These are phyloP conservation scores for Leucosticte australis DNA, from an alignment of 2,113 vertebrate species.

Conservation along the genomic window DNA sequence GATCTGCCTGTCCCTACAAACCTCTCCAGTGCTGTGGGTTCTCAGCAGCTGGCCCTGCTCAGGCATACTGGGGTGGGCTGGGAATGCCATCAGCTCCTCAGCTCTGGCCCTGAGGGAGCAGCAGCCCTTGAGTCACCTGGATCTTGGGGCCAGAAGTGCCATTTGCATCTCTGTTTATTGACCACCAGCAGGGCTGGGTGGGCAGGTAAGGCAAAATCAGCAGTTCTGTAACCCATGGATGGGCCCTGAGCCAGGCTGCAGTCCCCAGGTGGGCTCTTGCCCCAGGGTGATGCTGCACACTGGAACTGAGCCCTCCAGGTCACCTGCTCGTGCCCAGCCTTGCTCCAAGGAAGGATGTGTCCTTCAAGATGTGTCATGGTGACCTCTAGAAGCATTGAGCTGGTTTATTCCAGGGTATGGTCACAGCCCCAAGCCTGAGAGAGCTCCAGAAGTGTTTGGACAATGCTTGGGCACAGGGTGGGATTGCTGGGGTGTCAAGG, in stretches of 20 bases:
- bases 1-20: not conserved
- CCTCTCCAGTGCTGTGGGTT: fast-evolving
- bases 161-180: fast-evolving
- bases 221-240: fast-evolving
- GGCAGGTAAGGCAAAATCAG: not conserved
- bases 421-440: not conserved
- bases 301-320: not conserved
- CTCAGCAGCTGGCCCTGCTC: not conserved
- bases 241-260: not conserved
- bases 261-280: too few species aligned
- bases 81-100: not conserved
- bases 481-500: not conserved
- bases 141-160: not conserved
- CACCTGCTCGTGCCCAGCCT: not conserved
- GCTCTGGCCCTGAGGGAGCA: not conserved
- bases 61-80: not conserved
- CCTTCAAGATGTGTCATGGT: not conserved
- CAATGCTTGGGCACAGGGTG: not conserved
- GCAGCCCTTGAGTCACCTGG: not conserved
- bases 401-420: not conserved
- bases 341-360: not conserved
- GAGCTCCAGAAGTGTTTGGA: not conserved
- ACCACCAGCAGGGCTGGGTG: not conserved
- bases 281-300: not conserved
- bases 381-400: not conserved